These are phyloP conservation scores for Lycodopsis pacificus DNA, from an alignment of 2,797 vertebrate species.

Conservation along the genomic window DNA sequence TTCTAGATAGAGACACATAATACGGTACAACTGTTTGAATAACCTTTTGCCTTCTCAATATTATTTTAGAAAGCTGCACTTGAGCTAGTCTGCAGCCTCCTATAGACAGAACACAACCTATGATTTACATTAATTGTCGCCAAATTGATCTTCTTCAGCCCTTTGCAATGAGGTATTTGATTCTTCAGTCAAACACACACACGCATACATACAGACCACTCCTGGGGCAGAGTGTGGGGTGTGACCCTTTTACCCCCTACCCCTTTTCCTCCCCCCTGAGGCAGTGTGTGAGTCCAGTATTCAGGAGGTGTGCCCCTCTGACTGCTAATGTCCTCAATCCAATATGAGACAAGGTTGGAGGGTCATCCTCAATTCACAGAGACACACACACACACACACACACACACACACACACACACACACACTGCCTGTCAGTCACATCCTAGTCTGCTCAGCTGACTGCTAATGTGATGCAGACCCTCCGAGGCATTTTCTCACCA, in stretches of 20 bases:
- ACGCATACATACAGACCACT: conserved; percentile 18
- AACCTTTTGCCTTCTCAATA: conserved; percentile 20
- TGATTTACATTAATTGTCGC: conserved; percentile 38
- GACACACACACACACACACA: conserved; percentile 22
- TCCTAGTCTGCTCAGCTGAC: conserved; percentile 56
- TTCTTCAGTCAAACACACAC: conserved; percentile 25
- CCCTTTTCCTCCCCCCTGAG: conserved; percentile 56
- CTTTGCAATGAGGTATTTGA: conserved; percentile 22
- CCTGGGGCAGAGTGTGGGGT: conserved; percentile 38
- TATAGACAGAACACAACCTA: neutral
- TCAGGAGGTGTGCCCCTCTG: conserved; percentile 65
- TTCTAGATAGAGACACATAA: conserved; percentile 4
- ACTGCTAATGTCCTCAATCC: conserved; percentile 76
- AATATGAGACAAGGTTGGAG: conserved; percentile 72
- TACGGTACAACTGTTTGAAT: conserved; percentile 21
- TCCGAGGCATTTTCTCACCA: conserved; percentile 38
- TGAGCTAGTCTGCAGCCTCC: neutral
- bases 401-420: conserved; percentile 12
- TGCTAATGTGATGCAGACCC: conserved; percentile 69
- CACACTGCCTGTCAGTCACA: conserved; percentile 68
- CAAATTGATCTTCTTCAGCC: conserved; percentile 14
- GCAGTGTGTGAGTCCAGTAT: conserved; percentile 63
- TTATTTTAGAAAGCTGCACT: conserved; percentile 7
- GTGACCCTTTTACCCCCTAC: conserved; percentile 63
- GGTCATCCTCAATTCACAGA: conserved; percentile 66